phyloP scores from a whole-genome alignment of 2,888 invertebrate species.

The Megastigmus dorsalis region DNA sequence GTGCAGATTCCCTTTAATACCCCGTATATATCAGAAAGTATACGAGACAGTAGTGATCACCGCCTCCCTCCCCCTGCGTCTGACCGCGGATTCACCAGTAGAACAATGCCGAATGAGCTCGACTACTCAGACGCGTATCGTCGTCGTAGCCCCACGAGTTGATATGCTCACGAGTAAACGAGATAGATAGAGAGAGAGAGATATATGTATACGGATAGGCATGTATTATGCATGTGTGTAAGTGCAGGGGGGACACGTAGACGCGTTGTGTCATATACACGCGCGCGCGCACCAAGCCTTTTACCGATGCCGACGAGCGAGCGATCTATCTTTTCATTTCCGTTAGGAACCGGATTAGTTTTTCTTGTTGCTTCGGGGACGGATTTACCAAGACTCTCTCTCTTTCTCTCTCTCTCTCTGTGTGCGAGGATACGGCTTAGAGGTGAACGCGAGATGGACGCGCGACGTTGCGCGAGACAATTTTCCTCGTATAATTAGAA shows the following conservation, averaged over 20 bases:
- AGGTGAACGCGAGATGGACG: neutral
- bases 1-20: neutral
- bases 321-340: constrained; percentile 26
- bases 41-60: too few species aligned
- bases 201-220: neutral
- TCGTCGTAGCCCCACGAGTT: neutral
- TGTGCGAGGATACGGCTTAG: too few species aligned
- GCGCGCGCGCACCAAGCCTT: too few species aligned
- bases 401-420: too few species aligned
- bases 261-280: too few species aligned
- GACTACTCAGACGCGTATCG: constrained; percentile 30
- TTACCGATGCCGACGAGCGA: neutral
- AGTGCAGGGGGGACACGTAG: neutral
- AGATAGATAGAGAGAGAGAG: neutral
- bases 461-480: neutral
- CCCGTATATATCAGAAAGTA: too few species aligned
- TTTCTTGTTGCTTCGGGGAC: neutral
- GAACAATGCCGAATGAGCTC: constrained; percentile 41
- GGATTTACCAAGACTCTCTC: neutral
- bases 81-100: neutral
- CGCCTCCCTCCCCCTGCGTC: too few species aligned
- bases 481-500: neutral
- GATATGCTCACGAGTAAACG: neutral
- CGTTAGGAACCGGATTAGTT: constrained; percentile 30
- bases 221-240: neutral